Conservation (phyloP, 2,113 vertebrate species). For the Nesoenas mayeri region DNA sequence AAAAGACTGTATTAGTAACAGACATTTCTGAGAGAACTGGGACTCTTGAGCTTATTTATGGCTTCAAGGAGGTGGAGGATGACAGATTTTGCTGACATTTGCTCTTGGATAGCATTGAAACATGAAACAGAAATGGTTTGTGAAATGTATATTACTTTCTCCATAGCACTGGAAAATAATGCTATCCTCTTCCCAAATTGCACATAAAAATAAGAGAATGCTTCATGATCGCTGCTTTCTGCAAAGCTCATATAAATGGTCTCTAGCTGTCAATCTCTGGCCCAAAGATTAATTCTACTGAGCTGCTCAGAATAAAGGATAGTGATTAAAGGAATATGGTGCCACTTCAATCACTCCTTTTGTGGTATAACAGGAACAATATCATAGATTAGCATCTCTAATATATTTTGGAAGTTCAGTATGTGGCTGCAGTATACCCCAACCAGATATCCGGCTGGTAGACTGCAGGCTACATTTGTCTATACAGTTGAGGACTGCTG, state of each 20-base stretch:
- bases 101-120: background rate
- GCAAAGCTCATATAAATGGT: background rate
- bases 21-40: background rate
- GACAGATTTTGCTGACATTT: background rate
- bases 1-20: background rate
- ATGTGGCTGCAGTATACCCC: background rate
- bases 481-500: background rate
- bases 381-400: background rate
- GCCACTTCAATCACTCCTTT: background rate
- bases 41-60: background rate
- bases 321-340: constrained; percentile 12
- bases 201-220: background rate
- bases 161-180: background rate
- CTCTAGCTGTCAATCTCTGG: background rate
- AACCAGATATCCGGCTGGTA: background rate
- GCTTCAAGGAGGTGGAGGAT: background rate
- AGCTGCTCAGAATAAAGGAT: background rate
- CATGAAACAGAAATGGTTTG: background rate
- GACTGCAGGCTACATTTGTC: background rate
- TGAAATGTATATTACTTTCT: background rate
- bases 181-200: background rate
- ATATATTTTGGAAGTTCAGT: background rate
- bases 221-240: background rate
- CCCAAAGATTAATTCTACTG: constrained; percentile 32
- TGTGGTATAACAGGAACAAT: background rate